Evolutionary conservation across 2,888 invertebrate genomes (phyloP), one percentile per base, ranked within the genome.

Genomic region (Empis livida): DNA sequence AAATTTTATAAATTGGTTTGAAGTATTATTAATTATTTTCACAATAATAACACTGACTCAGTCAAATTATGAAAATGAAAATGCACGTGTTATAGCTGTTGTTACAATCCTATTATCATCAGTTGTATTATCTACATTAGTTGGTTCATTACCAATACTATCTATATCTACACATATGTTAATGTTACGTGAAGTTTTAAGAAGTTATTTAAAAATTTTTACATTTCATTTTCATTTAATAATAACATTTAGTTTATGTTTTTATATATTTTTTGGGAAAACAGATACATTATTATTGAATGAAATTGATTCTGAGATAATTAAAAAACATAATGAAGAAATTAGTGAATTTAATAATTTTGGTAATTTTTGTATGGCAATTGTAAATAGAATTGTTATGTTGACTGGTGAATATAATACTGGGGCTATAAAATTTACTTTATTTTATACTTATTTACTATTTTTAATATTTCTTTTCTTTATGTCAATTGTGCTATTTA

Each of bases 381-480:
- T 88, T 35, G 85, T 89, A 55, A 89, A 88, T 68, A 88, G 88
- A 0, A 79, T 88, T 20, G 84, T 88, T 2, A 89, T 89, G 89
- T 71, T 88, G 54, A 88, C 88, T 0, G 89, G 89, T 11, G 89
- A 89, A 66, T 87, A 88, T 56, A 88, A 89, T 59, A 86, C 86
- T 1, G 75, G 80, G n/a, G 79, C 80, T 10, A 80, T 89, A 42
- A 79, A 84, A 43, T 88, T 89, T 60, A 71, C 78, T 44, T 82
- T 84, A 10, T 65, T 80, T 5, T 77, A 79, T 30, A 84, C 85
- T 60, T 85, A 84, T 59, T 60, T 84, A 5, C 76, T 89, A 47
- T 89, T 90, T 61, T 73, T 85, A 20, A 70, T 85, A 2, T 90
- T 90, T 58, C 83, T 90, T 5, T 83, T 90, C 60, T 78, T 87